Percentiles rank a stretch among this genome's conserved stretches.
phyloP scores from a whole-genome alignment of 2,113 vertebrate genomes.

The Lagopus muta region DNA sequence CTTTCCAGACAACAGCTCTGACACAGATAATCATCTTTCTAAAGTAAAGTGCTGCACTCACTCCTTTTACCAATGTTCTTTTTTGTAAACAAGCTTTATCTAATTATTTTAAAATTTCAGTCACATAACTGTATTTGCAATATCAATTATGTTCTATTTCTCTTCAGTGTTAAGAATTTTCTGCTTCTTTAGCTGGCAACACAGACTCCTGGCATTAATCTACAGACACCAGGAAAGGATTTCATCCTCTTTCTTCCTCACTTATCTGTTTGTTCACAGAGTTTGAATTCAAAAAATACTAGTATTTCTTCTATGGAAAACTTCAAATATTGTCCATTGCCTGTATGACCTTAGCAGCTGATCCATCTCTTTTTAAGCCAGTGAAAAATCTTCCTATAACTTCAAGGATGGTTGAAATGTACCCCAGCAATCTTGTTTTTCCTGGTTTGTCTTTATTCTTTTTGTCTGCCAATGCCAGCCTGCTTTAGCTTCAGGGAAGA shows the following conservation, averaged over 20 bases:
- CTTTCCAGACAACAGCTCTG: not conserved
- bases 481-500: slow-evolving; percentile 1
- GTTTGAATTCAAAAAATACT: slow-evolving; percentile 34
- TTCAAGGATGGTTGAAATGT: slow-evolving; percentile 25
- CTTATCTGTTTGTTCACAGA: slow-evolving; percentile 30
- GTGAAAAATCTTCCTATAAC: slow-evolving; percentile 39
- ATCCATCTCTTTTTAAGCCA: not conserved
- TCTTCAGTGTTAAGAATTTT: not conserved
- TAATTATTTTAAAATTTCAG: slow-evolving; percentile 1
- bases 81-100: not conserved
- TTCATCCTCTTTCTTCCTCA: not conserved
- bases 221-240: not conserved
- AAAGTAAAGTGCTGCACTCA: not conserved
- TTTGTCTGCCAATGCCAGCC: not conserved
- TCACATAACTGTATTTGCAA: not conserved
- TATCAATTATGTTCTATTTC: not conserved
- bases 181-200: not conserved
- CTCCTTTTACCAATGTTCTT: not conserved
- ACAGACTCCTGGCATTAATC: not conserved
- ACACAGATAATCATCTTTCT: not conserved
- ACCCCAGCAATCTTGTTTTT: slow-evolving; percentile 5
- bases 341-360: slow-evolving; percentile 3
- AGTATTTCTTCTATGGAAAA: not conserved
- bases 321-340: slow-evolving; percentile 27
- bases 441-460: slow-evolving; percentile 24